Evolutionary conservation across 2,113 vertebrate species (phyloP).

Genomic region (Pomatorhinus ruficollis): DNA sequence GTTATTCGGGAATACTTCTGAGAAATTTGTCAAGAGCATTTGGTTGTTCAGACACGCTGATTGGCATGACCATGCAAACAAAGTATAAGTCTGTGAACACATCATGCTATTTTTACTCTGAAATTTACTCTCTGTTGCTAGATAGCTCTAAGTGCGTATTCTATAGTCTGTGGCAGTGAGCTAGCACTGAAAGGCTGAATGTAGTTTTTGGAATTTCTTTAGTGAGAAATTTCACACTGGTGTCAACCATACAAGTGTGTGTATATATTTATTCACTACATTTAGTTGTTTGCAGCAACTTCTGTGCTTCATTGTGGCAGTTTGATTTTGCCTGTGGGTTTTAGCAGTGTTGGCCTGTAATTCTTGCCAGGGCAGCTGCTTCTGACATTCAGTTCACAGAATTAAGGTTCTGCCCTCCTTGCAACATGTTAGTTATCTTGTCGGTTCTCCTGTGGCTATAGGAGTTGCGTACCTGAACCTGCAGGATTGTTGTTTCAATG

Average conservation of each 20-base stretch:
- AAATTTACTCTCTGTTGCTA: background rate
- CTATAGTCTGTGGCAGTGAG: accelerated
- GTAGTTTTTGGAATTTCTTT: background rate
- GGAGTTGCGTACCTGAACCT: background rate
- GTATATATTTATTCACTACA: background rate
- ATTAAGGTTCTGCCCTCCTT: background rate
- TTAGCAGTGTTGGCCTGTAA: background rate
- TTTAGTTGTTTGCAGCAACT: background rate
- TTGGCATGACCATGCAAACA: background rate
- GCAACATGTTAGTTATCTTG: background rate
- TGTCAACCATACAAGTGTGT: no score
- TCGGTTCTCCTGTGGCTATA: background rate
- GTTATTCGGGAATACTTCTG: background rate
- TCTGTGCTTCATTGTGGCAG: background rate
- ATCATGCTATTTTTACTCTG: background rate
- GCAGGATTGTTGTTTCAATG: background rate
- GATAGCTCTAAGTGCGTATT: background rate
- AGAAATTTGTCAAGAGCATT: background rate
- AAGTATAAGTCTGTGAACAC: background rate
- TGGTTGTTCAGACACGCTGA: background rate
- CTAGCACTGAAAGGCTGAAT: background rate
- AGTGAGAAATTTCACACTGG: background rate
- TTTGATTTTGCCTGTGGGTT: background rate
- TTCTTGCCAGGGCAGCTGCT: background rate
- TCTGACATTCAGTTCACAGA: background rate